Base-by-base conservation (phyloP, 1,140 invertebrate genomes). In the Reticulitermes speratus region DNA sequence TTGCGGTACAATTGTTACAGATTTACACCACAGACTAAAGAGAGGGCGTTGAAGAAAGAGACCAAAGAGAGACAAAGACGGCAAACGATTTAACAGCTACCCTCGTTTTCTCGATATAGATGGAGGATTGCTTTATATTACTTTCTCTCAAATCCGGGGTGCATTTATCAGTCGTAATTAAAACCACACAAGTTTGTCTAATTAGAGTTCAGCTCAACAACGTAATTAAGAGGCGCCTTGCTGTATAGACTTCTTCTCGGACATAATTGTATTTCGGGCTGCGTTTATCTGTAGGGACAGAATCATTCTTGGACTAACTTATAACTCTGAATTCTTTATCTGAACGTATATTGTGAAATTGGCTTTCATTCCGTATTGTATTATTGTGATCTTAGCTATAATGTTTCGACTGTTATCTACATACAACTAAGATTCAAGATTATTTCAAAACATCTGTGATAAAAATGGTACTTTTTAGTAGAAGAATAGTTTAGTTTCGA, bases 91-190 rank as follows among this genome's bases (percentile, higher is more conserved):
- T 75, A 75, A 75, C n/a, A 75, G n/a, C 65, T 75, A 75, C 65
- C 65, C 25, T 14, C n/a, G n/a, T 12, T 30, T 75, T 75, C 65
- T 75, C 65, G 25, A 75, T n/a, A 25, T 30, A 25, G 65, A 30
- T 75, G 65, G n/a, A 75, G 65, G n/a, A 25, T 3, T 75, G 65
- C n/a, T 75, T 75, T 75, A 75, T 75, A 30, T 30, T n/a, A n/a
- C n/a, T 30, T 75, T 75, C 25, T 30, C 1, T 75, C n/a, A 6
- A 75, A 25, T 75, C 65, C 30, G 65, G n/a, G n/a, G n/a, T 75
- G 65, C 65, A 75, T 75, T 75, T 75, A 75, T 30, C 25, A 75
- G 65, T 75, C n/a, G 65, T 75, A 75, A 75, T 75, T 75, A 75
- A 75, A 75, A 75, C n/a, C 65, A 75, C 65, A 30, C 7, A 75